phyloP scores from a whole-genome alignment of 2,797 vertebrate species.

The Phyllotis vaccarum region DNA sequence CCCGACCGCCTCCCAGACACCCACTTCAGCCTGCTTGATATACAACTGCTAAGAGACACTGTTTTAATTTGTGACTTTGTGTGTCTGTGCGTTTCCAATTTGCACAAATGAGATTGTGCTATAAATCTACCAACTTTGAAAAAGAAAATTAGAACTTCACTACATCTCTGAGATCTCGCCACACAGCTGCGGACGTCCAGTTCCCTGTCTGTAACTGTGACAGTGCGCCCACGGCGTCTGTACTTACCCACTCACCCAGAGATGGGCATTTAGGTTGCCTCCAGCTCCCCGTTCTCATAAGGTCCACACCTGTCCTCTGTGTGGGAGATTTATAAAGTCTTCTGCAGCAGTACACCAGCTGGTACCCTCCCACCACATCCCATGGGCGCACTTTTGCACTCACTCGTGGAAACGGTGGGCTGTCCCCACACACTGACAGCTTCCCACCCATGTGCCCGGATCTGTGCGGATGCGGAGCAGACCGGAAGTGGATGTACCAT shows the following conservation, averaged over 20 bases:
- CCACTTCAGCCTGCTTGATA: background rate
- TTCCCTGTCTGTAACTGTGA: background rate
- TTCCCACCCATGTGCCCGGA: background rate
- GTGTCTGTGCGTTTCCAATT: constrained; percentile 41
- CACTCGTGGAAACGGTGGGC: background rate
- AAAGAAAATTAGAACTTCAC: background rate
- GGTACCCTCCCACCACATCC: constrained; percentile 1
- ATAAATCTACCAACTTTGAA: constrained; percentile 46
- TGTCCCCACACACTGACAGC: background rate
- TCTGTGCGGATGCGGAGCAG: background rate
- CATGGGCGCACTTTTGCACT: background rate
- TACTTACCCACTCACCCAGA: background rate
- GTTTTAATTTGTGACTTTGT: constrained; percentile 63
- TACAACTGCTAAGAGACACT: constrained; percentile 12
- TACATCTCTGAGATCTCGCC: background rate
- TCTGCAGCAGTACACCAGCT: background rate
- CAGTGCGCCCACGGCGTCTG: background rate
- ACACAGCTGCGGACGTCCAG: background rate
- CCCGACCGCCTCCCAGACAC: background rate
- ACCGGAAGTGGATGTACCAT: background rate
- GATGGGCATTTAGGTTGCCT: constrained; percentile 2
- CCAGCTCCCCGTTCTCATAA: background rate
- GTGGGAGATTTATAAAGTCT: background rate
- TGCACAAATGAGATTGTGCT: constrained; percentile 60
- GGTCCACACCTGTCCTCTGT: constrained; percentile 47